A percentile compares a stretch with the other conserved stretches of the same genome.
These are phyloP conservation scores for Brevimyrus niger DNA, from an alignment of 2,113 vertebrate species.

Conservation along the genomic window DNA sequence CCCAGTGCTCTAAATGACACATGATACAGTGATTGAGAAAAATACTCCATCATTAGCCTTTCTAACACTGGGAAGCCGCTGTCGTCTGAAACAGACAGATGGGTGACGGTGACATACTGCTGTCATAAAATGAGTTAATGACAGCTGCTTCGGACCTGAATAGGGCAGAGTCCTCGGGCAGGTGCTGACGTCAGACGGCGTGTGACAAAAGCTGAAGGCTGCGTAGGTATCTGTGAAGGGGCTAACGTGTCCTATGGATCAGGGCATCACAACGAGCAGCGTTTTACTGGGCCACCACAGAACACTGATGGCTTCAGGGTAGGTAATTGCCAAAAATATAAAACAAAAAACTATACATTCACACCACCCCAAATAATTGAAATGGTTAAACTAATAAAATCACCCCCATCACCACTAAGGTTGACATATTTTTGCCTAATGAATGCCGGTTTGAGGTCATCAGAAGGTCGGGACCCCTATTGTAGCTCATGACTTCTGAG, in stretches of 20 bases:
- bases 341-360: neutral
- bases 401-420: neutral
- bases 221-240: neutral
- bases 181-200: neutral
- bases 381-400: neutral
- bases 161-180: neutral
- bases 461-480: neutral
- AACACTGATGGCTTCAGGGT: neutral
- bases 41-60: neutral
- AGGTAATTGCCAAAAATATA: neutral
- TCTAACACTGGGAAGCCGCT: neutral
- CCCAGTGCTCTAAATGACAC: neutral
- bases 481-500: neutral
- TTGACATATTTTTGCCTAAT: neutral
- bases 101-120: neutral
- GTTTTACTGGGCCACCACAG: neutral
- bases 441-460: neutral
- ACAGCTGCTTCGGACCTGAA: neutral
- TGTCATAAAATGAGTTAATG: neutral
- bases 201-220: neutral
- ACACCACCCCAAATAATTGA: neutral
- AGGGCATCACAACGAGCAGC: neutral
- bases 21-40: neutral
- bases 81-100: neutral
- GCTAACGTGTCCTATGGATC: neutral